phyloP scores from a whole-genome alignment of 1,140 invertebrate species.

The Mya arenaria region DNA sequence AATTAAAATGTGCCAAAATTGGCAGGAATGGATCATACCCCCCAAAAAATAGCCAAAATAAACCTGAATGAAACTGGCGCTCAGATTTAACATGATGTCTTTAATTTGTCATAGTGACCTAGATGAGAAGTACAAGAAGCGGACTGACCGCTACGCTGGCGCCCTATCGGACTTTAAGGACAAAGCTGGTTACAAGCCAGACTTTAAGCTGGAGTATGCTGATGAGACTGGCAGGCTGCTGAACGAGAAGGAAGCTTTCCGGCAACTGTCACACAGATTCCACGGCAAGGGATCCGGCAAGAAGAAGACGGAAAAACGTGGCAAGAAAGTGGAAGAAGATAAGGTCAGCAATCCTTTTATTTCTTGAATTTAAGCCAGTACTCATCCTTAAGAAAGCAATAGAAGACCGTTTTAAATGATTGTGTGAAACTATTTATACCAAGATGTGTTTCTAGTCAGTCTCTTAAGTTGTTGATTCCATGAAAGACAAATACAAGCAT shows the following conservation, averaged over 20 bases:
- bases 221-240: conserved; percentile 96
- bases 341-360: no score
- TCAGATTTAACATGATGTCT: no score
- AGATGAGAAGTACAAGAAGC: conserved; percentile 87
- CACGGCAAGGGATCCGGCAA: conserved; percentile 99
- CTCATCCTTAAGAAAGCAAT: no score
- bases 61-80: no score
- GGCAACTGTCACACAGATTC: conserved; percentile 95
- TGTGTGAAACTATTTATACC: no score
- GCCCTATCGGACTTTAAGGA: conserved; percentile 97
- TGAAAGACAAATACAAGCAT: no score
- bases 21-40: neutral
- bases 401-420: no score
- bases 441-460: no score
- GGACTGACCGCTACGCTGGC: conserved; percentile 91
- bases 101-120: conserved; percentile 86
- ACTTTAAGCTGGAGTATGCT: conserved; percentile 98
- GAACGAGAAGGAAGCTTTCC: conserved; percentile 97
- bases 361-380: no score
- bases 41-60: neutral
- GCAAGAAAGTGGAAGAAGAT: conserved; percentile 97
- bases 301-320: conserved; percentile 98
- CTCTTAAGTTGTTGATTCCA: no score
- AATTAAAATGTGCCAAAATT: no score
- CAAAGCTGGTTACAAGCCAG: conserved; percentile 95